Conservation (phyloP, 2,888 invertebrate species). For the Himalopsyche kuldschensis region DNA sequence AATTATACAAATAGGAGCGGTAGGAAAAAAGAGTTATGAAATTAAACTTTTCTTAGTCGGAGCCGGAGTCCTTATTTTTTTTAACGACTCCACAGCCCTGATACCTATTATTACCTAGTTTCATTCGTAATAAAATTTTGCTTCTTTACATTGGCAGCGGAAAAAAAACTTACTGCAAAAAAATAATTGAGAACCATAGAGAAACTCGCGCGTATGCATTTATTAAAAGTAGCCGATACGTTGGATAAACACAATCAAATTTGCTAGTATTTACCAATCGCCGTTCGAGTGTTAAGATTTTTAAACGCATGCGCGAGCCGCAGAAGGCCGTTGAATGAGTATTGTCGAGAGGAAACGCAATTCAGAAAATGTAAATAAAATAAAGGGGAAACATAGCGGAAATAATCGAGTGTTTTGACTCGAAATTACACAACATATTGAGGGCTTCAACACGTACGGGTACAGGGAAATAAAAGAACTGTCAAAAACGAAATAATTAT, state of each 20-base stretch:
- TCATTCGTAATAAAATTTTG: too few species aligned
- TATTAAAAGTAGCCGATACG: conserved; percentile 20
- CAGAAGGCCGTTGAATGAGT: not conserved
- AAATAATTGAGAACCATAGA: not conserved
- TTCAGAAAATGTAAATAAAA: not conserved
- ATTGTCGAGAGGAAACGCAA: not conserved
- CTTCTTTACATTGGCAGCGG: too few species aligned
- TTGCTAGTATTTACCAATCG: conserved; percentile 30
- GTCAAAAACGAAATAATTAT: too few species aligned
- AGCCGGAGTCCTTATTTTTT: too few species aligned
- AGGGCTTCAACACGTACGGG: not conserved
- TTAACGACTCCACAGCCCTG: too few species aligned
- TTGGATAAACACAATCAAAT: conserved; percentile 33
- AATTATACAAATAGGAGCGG: too few species aligned
- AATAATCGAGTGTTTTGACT: not conserved
- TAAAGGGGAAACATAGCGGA: not conserved
- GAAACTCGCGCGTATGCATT: not conserved
- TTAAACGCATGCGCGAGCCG: conserved; percentile 32
- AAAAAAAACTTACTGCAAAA: too few species aligned
- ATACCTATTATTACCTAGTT: too few species aligned
- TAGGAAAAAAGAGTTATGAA: too few species aligned
- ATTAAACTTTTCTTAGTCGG: too few species aligned
- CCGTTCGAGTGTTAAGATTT: conserved; percentile 29
- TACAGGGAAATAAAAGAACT: not conserved
- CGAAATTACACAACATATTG: not conserved